Base-by-base conservation (phyloP, 1,140 invertebrate genomes). In the Halotydeus destructor region DNA sequence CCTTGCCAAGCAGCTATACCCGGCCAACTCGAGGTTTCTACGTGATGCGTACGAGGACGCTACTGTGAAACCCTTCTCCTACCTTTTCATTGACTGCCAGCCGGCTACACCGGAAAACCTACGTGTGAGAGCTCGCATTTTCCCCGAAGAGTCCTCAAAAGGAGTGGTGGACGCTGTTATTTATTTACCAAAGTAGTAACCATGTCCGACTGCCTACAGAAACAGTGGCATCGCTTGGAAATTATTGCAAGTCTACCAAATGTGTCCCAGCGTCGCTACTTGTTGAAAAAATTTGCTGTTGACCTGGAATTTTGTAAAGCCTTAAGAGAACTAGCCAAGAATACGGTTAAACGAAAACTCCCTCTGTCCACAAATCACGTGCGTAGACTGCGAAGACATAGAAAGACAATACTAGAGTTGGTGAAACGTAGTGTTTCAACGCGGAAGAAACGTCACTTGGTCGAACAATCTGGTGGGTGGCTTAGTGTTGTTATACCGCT, bases 21-120 rank as follows among this genome's bases (percentile, higher is more conserved):
- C 57, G 1, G 55, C 57, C 45, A 54, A 59, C 48, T 23, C 49
- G 9, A 57, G 55, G 47, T 60, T 58, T 50, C 26, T 61, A 11
- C 50, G 55, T 52, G 56, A 61, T 43, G 48, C 56, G 12, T 61
- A 57, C 52, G 38, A 42, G 21, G 43, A 45, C 41, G 36, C 36
- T 5, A 45, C 43, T 16, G 33, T 14, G 25, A 5, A 43, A n/a
- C 37, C 36, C 3, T 45, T 16, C 25, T 19, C 36, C 16, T 45
- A 45, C 30, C 5, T 45, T 21, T 19, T 11, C 16, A 31, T 45
- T 24, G 37, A 45, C 41, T n/a, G 39, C 25, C 39, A 12, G 11
- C 37, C 36, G 16, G 27, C 6, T 5, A 39, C 38, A 26, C 38
- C 38, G 9, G 38, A 39, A 9, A 23, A 39, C 9, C 12, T 39